phyloP scores from a whole-genome alignment of 1,140 invertebrate species.

The Nylanderia fulva region DNA sequence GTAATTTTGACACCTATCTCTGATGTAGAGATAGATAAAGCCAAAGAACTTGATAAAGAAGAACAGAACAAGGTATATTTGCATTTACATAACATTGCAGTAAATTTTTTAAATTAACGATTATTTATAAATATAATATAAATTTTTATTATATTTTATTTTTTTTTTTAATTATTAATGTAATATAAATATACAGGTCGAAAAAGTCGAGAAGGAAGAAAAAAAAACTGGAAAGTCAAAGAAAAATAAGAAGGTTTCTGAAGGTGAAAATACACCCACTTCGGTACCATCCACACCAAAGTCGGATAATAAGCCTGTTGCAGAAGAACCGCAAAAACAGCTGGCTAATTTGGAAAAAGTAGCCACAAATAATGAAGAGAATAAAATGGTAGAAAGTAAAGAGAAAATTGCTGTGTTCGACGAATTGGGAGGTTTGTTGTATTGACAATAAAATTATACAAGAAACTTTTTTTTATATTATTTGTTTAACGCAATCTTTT shows the following conservation, averaged over 20 bases:
- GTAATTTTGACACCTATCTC: conserved; percentile 80
- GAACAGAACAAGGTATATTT: conserved; percentile 77
- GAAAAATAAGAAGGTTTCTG: conserved; percentile 83
- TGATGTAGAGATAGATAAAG: conserved; percentile 72
- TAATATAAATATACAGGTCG: conserved; percentile 39
- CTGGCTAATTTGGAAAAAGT: conserved; percentile 51
- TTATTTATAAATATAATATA: conserved; percentile 34
- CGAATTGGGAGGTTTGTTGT: conserved; percentile 88
- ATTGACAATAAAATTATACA: neutral
- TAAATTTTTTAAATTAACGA: conserved; percentile 2
- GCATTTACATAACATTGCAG: neutral
- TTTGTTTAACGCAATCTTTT: conserved; percentile 34
- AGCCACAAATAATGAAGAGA: conserved; percentile 84
- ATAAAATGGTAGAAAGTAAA: conserved; percentile 74
- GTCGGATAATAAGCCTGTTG: conserved; percentile 70
- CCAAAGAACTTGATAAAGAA: conserved; percentile 83
- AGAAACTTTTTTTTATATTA: neutral
- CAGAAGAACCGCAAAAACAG: conserved; percentile 66
- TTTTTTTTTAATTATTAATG: too few species aligned
- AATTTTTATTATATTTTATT: too few species aligned
- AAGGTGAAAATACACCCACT: conserved; percentile 78
- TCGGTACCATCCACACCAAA: conserved; percentile 61
- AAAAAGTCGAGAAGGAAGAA: conserved; percentile 76
- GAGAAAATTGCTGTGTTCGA: conserved; percentile 87
- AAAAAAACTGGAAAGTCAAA: conserved; percentile 81